A percentile compares a stretch with the other conserved stretches of the same genome.
Evolutionary conservation across 1,140 invertebrate genomes (phyloP).

Genomic region (Aphelinus atriplicis): DNA sequence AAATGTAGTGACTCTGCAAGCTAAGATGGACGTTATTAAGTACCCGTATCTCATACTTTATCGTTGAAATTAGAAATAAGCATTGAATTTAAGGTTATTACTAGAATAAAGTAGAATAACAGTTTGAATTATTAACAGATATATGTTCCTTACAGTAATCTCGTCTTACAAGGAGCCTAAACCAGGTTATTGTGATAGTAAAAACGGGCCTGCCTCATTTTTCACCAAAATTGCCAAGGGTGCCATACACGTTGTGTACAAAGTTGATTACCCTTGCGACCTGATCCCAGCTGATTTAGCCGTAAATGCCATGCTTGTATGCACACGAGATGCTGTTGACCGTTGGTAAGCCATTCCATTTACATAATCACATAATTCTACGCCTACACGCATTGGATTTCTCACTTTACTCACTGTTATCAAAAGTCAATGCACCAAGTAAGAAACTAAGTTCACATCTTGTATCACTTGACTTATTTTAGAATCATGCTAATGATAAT

Average conservation of each 20-base stretch:
- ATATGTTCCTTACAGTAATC: slow-evolving; percentile 66
- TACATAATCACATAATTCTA: no score
- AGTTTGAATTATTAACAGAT: no score
- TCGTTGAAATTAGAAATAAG: no score
- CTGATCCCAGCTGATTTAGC: slow-evolving; percentile 86
- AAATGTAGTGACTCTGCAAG: no score
- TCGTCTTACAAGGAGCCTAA: slow-evolving; percentile 76
- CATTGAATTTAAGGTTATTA: no score
- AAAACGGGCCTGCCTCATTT: slow-evolving; percentile 74
- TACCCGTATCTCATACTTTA: no score
- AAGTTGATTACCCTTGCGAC: slow-evolving; percentile 54
- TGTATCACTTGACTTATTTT: no score
- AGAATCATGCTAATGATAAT: no score
- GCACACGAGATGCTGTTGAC: slow-evolving; percentile 73
- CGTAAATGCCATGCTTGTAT: slow-evolving; percentile 80
- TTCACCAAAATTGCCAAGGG: slow-evolving; percentile 71
- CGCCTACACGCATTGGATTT: not conserved
- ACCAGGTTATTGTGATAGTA: slow-evolving; percentile 80
- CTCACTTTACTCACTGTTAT: not conserved
- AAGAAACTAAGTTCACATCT: no score
- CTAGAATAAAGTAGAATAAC: no score
- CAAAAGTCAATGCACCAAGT: no score
- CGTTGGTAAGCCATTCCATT: slow-evolving; percentile 40
- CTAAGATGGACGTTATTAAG: no score
- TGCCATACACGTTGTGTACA: slow-evolving; percentile 72